Base-by-base conservation (phyloP, 2,888 invertebrate species). In the Dyspetes luteomarginatus region DNA sequence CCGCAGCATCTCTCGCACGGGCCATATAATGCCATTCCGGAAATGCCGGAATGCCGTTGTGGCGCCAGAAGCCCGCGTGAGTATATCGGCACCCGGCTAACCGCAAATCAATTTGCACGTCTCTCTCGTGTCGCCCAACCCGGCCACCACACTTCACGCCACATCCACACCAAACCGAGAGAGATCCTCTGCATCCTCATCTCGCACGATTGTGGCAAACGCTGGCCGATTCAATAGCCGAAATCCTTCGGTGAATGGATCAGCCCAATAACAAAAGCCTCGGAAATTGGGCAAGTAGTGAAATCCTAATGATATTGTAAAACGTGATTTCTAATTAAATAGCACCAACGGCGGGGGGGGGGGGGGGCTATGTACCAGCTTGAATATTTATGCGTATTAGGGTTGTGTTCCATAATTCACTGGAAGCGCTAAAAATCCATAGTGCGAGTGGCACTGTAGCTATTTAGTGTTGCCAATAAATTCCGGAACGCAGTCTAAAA, bases 51-150 rank as follows among this genome's bases (percentile, higher is more conserved):
- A 89, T 89, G 90, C 84, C 86, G 87, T 82, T 84, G 86, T 85
- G 88, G 89, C 88, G 88, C 88, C 89, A 86, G 86, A 81, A 81
- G 81, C 82, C 81, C 78, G 78, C 78, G 69, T 52, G 81, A 69
- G 65, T 73, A 85, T 86, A 85, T 86, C 88, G 86, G 82, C 86
- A 85, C 86, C 86, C 83, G 85, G 81, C 84, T 81, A 86, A 85
- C 88, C 89, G 89, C 89, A 88, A 88, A 89, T 89, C 89, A 88
- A 89, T 89, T 89, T 83, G 85, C 86, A 84, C 56, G 24, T 65
- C 58, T 58, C 84, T 72, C 50, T 50, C 56, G 45, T n/a, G n/a
- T n/a, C 67, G 73, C 48, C 67, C 24, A 58, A 26, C 41, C 73
- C 56, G 67, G 62, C 77, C 69, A 45, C 12, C 19, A 1, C 30